Conservation (phyloP, 1,140 invertebrate species). For the Brachionus rubens region DNA sequence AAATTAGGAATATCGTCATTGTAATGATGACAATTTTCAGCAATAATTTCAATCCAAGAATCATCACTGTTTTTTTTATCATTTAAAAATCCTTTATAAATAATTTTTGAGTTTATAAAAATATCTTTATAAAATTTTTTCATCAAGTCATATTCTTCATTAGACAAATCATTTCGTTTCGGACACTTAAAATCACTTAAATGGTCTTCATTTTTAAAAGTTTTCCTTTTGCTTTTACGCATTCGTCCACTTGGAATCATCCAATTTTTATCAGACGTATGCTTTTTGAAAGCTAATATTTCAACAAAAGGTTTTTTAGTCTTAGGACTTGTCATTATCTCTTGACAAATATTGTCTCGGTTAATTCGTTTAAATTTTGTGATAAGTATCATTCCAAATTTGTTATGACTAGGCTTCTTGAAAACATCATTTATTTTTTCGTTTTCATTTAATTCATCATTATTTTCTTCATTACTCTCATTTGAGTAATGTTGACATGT, state of each 20-base stretch:
- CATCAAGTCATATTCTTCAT: neutral
- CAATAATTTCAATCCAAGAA: conserved; percentile 8
- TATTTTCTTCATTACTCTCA: neutral
- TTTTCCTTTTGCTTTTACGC: neutral
- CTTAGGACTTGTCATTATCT: neutral
- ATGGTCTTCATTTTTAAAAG: neutral
- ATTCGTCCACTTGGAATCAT: conserved; percentile 3
- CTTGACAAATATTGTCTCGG: neutral
- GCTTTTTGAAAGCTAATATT: conserved; percentile 28
- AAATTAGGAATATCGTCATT: neutral
- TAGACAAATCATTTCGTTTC: neutral
- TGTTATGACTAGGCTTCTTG: too few relatives aligned
- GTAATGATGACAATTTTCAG: conserved; percentile 26
- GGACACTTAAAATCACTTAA: neutral
- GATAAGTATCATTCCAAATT: neutral
- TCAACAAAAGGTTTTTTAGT: conserved; percentile 12
- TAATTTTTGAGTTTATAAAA: conserved; percentile 12
- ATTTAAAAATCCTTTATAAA: conserved; percentile 11
- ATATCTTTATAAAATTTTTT: neutral
- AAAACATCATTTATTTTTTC: too few relatives aligned
- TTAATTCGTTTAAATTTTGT: neutral
- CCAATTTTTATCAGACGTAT: neutral
- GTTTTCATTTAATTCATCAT: too few relatives aligned
- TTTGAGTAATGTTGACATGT: neutral
- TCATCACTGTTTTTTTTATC: neutral